These are phyloP conservation scores for Trichonephila inaurata DNA, from an alignment of 1,140 invertebrate genomes.

Conservation along the genomic window DNA sequence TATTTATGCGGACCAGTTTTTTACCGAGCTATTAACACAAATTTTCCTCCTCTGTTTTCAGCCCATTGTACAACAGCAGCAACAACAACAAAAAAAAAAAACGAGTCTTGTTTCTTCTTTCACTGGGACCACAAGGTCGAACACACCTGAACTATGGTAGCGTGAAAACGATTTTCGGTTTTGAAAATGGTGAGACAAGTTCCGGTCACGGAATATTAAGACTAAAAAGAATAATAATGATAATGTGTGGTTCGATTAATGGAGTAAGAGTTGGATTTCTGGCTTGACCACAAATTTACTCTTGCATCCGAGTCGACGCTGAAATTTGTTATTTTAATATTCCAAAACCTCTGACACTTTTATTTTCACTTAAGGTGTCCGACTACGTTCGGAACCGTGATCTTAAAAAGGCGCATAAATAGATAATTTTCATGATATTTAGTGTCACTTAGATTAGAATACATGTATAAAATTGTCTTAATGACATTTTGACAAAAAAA, in stretches of 20 bases:
- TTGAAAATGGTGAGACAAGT: not conserved
- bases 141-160: not conserved
- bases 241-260: not conserved
- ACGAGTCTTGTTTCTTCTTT: not conserved
- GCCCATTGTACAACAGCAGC: not conserved
- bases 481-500: no score
- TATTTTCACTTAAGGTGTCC: not conserved
- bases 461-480: no score
- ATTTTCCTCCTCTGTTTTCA: not conserved
- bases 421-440: no score
- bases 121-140: not conserved
- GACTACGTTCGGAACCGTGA: no score
- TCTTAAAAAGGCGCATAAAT: no score
- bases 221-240: not conserved
- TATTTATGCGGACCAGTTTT: not conserved
- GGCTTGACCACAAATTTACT: not conserved
- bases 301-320: no score
- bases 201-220: not conserved
- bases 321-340: no score
- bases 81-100: not conserved
- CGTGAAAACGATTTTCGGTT: conserved; percentile 10
- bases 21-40: not conserved
- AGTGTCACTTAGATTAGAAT: no score
- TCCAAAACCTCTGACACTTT: not conserved
- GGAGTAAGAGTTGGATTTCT: not conserved